Evolutionary conservation across 1,140 invertebrate genomes (phyloP).

Genomic region (Oreohelix idahoensis): DNA sequence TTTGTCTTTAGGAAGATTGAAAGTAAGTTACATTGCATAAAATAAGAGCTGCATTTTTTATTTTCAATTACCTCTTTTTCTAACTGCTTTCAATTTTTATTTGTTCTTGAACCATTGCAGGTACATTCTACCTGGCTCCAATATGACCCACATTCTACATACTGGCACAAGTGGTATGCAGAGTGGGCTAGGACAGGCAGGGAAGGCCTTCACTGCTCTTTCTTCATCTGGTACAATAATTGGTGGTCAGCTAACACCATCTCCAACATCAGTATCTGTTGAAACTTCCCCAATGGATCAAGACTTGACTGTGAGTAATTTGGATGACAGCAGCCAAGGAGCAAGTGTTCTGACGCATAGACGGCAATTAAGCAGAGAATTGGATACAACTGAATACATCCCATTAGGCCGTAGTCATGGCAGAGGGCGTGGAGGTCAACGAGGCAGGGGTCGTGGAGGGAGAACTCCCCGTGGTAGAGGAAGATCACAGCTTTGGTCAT

Average conservation of each 20-base stretch:
- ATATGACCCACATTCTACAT: conserved; percentile 25
- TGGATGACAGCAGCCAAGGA: background rate
- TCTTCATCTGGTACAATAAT: conserved; percentile 38
- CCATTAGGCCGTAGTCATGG: background rate
- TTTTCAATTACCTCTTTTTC: no score
- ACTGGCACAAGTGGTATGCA: background rate
- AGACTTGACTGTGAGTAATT: background rate
- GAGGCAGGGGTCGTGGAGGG: background rate
- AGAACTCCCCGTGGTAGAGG: conserved; percentile 13
- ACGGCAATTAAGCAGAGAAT: background rate
- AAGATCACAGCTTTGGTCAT: background rate
- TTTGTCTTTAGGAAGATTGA: no score
- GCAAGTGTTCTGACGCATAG: background rate
- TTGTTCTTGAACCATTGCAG: conserved; percentile 15
- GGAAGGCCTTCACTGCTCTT: conserved; percentile 27
- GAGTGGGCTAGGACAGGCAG: background rate
- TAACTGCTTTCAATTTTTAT: no score
- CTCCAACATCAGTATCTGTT: background rate
- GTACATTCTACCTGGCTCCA: conserved; percentile 37
- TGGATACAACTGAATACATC: conserved; percentile 32
- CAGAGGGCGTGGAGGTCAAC: conserved; percentile 9
- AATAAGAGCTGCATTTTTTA: no score
- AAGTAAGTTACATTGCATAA: no score
- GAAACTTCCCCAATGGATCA: conserved; percentile 23
- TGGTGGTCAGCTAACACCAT: conserved; percentile 36